Percentiles rank a stretch among this genome's conserved stretches.
phyloP scores from a whole-genome alignment of 2,797 vertebrate genomes.

The Onychomys arenicola region DNA sequence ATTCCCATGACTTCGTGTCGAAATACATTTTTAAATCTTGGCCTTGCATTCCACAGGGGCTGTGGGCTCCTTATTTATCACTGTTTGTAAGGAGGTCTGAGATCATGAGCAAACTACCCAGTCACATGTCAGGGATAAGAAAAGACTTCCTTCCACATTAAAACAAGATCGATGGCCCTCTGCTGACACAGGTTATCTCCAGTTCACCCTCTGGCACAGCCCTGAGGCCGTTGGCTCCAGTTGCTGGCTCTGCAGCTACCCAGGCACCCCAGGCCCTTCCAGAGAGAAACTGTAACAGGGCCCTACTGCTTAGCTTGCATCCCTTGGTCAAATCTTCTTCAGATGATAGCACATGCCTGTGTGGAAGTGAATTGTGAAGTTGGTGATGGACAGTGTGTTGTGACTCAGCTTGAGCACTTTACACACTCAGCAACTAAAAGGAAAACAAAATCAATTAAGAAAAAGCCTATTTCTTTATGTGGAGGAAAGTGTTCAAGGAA shows the following conservation, averaged over 20 bases:
- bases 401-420: accelerated
- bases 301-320: accelerated
- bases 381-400: too few species aligned
- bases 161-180: neutral
- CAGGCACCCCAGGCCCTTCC: neutral
- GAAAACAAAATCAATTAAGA: neutral
- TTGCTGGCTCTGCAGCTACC: accelerated
- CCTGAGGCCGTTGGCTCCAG: neutral
- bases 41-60: neutral
- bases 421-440: neutral
- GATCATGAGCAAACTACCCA: neutral
- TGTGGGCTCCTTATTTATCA: neutral
- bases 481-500: neutral
- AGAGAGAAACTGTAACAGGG: too few species aligned
- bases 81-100: too few species aligned
- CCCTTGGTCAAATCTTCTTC: too few species aligned
- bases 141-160: neutral
- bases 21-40: constrained; percentile 14
- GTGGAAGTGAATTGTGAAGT: accelerated
- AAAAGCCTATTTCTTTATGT: neutral
- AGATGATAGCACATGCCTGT: accelerated
- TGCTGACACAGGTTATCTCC: neutral
- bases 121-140: neutral
- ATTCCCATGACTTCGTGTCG: constrained; percentile 53
- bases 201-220: neutral